These are phyloP conservation scores for Phymanthus crucifer DNA, from an alignment of 92 coral and sea anemone genomes.

Conservation along the genomic window DNA sequence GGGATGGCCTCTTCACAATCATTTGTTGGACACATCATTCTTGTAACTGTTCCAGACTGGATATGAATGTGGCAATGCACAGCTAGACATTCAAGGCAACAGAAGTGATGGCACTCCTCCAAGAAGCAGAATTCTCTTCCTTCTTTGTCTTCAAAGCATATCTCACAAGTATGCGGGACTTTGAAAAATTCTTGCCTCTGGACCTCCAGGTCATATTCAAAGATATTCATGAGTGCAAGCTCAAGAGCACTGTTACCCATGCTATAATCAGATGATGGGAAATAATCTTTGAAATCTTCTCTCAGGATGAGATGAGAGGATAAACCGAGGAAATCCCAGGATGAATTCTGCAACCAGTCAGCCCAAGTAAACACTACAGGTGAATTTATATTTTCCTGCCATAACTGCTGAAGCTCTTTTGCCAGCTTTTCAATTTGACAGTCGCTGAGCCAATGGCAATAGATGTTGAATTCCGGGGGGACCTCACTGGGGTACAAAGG, in stretches of 20 bases:
- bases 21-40: conserved; percentile 72
- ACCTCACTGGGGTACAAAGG: conserved; percentile 67
- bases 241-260: conserved; percentile 35
- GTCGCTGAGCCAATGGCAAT: conserved; percentile 83
- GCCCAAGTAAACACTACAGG: conserved; percentile 88
- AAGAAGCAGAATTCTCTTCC: conserved; percentile 75
- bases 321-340: conserved; percentile 61
- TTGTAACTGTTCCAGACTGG: conserved; percentile 74
- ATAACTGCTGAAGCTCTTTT: conserved; percentile 52
- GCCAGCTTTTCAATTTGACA: conserved; percentile 57
- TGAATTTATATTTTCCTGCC: conserved; percentile 55
- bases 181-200: conserved; percentile 62
- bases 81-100: conserved; percentile 77
- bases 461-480: conserved; percentile 66
- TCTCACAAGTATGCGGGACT: conserved; percentile 70
- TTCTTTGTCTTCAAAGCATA: conserved; percentile 83
- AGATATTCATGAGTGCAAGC: conserved; percentile 69
- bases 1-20: conserved; percentile 70
- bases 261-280: neutral
- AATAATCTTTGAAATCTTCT: conserved; percentile 36
- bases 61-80: conserved; percentile 81
- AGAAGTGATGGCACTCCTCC: conserved; percentile 82
- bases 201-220: conserved; percentile 78
- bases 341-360: conserved; percentile 81
- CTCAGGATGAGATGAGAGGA: conserved; percentile 53